Base-by-base conservation (phyloP, 2,113 vertebrate species). In the Apus apus region DNA sequence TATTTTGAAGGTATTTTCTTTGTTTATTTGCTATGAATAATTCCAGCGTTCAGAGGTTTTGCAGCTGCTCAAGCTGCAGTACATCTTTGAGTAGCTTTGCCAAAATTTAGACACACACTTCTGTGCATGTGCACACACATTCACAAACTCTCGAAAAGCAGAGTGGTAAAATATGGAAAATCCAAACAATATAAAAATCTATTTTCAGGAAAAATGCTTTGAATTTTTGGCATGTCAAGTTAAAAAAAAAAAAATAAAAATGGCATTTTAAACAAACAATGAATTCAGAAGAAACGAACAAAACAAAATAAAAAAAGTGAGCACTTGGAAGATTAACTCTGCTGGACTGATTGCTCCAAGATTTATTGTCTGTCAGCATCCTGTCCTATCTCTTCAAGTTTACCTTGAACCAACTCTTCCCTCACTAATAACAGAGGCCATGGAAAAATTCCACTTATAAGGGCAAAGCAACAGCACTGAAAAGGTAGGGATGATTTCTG, bases 11-110 rank as follows among this genome's bases (percentile, higher is more conserved):
- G 81, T 51, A 15, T 92, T 94, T 95, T 56, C 65, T 92, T 77
- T 68, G 19, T 89, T 92, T 95, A 93, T 95, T 61, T 62, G 61
- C 29, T 78, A 75, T 94, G 88, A 97, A 96, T 96, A 94, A 95
- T 96, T 96, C 80, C 50, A 48, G 68, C 61, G 76, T 72, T 85
- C 88, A 75, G 92, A 92, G 92, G 92, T 61, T 71, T 85, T 90
- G 86, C 92, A 95, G 93, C 85, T 97, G 95, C 80, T 95, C 74
- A 85, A 89, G 70, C 20, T 80, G 82, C 77, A 88, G 64, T 80
- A 85, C n/a, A 40, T 94, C 61, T 77, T 74, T 29, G 38, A 86
- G 40, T 27, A 71, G 65, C 20, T 93, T 81, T 87, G 88, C 80
- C 93, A 87, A 80, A 70, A 67, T 53, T 54, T 53, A 86, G 66